Evolutionary conservation across 2,888 invertebrate genomes (phyloP), one percentile per base, ranked within the genome.

Genomic region (Cancer borealis): DNA sequence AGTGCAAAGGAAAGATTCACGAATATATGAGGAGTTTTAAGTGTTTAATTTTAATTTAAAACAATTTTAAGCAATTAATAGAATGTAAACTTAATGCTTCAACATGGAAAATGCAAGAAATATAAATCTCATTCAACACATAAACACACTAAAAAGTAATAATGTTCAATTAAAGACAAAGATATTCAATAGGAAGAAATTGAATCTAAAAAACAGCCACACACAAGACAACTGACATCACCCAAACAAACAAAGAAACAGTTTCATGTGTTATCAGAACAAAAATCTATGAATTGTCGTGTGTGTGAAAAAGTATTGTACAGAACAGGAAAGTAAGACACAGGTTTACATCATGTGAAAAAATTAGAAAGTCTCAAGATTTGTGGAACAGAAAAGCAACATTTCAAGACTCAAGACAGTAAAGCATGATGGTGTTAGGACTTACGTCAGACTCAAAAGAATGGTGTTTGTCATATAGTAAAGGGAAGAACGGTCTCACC

Each of bases 21-120:
- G 84, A 39, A 14, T 73, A 10, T 84, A 30, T 14, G 39, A 39
- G 39, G 12, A 8, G 84, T 14, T 84, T 0, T 39, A 14, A 30
- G 84, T 84, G 73, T n/a, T 30, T 84, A 0, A 3, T 84, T 14
- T 84, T 39, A 14, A 39, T 39, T 5, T 84, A 0, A 84, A 84
- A 2, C 39, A 84, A 39, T 39, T 39, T 84, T 10, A 39, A 84
- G 84, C 84, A 84, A 84, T 17, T 30, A 84, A 84, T 30, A n/a
- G 39, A 10, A 39, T 30, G 26, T 26, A 79, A 79, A 26, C 73
- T 26, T 14, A 4, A 84, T 10, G 14, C 39, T n/a, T 84, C 30
- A 39, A n/a, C 84, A 84, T 39, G 39, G 84, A 84, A 84, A 84
- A 39, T 39, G 30, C 84, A 84, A 39, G 84, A 84, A 39, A 84